These are phyloP conservation scores for Mythimna impura DNA, from an alignment of 2,888 invertebrate species.

Conservation along the genomic window DNA sequence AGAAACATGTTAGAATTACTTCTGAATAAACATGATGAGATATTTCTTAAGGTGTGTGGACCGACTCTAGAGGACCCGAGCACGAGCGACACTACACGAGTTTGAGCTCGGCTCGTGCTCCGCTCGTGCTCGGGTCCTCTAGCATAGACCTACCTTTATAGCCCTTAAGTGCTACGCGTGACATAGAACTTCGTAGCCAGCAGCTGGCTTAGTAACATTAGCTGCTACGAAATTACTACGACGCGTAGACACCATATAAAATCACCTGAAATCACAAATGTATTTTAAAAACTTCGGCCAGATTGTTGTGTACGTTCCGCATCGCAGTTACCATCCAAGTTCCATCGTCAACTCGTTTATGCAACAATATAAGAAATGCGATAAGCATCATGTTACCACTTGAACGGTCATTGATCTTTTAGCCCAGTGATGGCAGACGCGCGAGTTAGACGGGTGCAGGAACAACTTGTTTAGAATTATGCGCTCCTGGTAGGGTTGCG, in stretches of 20 bases:
- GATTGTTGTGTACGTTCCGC: constrained; percentile 22
- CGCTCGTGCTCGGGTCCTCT: too few species aligned
- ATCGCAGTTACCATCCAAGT: constrained; percentile 30
- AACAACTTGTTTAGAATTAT: constrained; percentile 75
- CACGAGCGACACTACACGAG: too few species aligned
- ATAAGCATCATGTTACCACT: constrained; percentile 71
- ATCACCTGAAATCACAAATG: constrained; percentile 1
- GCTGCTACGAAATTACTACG: constrained; percentile 44
- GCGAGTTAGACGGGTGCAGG: constrained; percentile 67
- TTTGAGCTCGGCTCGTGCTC: too few species aligned
- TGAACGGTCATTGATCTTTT: constrained; percentile 77
- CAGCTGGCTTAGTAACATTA: constrained; percentile 3
- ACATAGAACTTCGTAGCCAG: constrained; percentile 1
- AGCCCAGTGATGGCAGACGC: constrained; percentile 76
- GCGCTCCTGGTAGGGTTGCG: constrained; percentile 75
- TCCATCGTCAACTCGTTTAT: constrained; percentile 46
- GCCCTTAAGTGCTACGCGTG: neutral
- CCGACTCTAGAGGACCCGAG: too few species aligned
- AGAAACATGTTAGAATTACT: too few species aligned
- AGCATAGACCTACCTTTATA: neutral
- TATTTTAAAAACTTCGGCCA: neutral
- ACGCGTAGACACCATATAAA: constrained; percentile 6
- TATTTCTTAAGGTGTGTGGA: neutral
- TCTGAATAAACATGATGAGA: neutral
- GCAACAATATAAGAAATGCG: constrained; percentile 64